A percentile compares a stretch with the other conserved stretches of the same genome.
Evolutionary conservation across 2,797 vertebrate genomes (phyloP).

Genomic region (Rhabdophis nuchalis): DNA sequence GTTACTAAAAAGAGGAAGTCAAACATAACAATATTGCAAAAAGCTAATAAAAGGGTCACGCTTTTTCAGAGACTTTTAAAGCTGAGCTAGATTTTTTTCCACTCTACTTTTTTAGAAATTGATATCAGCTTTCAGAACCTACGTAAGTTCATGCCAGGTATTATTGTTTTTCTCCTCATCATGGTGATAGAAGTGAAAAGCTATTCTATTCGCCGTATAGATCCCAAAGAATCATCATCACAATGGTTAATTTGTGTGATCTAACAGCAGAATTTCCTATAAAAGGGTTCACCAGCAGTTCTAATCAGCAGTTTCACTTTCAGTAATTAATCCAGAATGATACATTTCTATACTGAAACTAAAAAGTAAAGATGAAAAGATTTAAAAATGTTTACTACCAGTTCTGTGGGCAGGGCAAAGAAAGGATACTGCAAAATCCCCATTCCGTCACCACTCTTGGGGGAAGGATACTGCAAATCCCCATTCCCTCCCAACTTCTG

Average conservation of each 20-base stretch:
- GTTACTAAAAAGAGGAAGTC: slow-evolving; percentile 29
- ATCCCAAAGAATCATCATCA: neutral
- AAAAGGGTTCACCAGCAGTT: neutral
- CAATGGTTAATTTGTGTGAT: neutral
- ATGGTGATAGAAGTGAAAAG: neutral
- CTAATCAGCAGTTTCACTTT: neutral
- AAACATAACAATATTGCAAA: neutral
- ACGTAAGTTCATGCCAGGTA: neutral
- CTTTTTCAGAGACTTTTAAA: slow-evolving; percentile 22
- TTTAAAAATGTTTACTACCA: too few species aligned
- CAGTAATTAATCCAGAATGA: neutral
- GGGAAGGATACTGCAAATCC: too few species aligned
- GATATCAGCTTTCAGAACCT: neutral
- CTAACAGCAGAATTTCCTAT: neutral
- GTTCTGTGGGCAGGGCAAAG: too few species aligned
- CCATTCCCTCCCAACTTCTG: too few species aligned
- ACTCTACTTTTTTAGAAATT: slow-evolving; percentile 2
- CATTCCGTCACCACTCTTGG: too few species aligned
- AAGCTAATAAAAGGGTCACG: neutral
- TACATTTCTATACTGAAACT: neutral
- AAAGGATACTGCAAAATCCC: too few species aligned
- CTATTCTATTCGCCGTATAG: neutral
- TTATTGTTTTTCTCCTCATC: neutral
- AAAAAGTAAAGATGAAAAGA: neutral
- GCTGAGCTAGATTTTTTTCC: neutral